Conservation (phyloP, 2,113 vertebrate genomes). For the Mormyrus lacerda region DNA sequence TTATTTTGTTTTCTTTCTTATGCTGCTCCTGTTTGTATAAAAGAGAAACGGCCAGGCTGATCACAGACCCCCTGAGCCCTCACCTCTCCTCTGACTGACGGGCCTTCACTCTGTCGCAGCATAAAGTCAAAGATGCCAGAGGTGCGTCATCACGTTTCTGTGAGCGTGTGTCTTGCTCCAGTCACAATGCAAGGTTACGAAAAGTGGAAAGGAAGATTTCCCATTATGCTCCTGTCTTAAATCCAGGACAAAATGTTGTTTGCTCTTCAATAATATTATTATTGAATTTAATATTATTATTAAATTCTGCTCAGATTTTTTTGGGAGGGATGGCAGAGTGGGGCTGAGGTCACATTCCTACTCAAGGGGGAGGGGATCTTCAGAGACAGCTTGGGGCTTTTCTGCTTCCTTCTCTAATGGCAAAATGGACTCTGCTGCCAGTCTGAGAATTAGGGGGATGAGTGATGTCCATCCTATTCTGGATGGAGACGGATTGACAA, state of each 20-base stretch:
- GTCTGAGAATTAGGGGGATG: neutral
- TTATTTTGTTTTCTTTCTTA: constrained; percentile 37
- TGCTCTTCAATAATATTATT: too few relatives aligned
- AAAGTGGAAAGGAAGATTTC: constrained; percentile 11
- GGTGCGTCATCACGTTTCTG: constrained; percentile 45
- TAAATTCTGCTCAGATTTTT: neutral
- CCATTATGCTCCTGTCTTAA: neutral
- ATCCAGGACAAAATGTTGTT: constrained; percentile 12
- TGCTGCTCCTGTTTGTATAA: constrained; percentile 44
- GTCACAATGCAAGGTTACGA: constrained; percentile 27
- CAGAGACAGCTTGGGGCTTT: neutral
- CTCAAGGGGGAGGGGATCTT: neutral
- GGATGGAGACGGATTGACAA: neutral
- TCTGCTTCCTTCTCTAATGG: neutral
- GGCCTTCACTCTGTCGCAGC: constrained; percentile 32
- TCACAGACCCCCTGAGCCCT: constrained; percentile 32
- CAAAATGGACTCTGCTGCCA: neutral
- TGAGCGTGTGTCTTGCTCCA: constrained; percentile 30
- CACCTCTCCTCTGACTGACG: constrained; percentile 36
- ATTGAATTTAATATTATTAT: too few relatives aligned
- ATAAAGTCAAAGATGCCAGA: constrained; percentile 36
- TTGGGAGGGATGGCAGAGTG: neutral
- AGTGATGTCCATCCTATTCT: neutral
- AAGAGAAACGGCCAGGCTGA: constrained; percentile 25
- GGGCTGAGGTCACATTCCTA: neutral